phyloP scores from a whole-genome alignment of 1,140 invertebrate genomes.

The Bombus sibiricus region DNA sequence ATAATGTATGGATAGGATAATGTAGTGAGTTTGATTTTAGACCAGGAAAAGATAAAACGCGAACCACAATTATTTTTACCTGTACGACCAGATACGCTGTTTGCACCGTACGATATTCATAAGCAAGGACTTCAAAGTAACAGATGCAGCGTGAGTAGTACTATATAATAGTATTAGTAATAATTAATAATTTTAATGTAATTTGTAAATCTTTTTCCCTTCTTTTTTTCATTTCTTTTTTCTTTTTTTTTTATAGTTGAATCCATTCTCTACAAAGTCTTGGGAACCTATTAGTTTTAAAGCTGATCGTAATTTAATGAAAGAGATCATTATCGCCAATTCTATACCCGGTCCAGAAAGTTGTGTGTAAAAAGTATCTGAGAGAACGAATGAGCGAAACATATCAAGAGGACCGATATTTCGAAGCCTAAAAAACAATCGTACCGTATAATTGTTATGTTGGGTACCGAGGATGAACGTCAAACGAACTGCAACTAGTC shows the following conservation, averaged over 20 bases:
- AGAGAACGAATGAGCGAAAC: conserved; percentile 49
- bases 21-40: conserved; percentile 61
- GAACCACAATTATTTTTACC: conserved; percentile 81
- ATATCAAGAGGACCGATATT: conserved; percentile 58
- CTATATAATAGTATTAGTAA: background rate
- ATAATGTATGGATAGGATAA: conserved; percentile 12
- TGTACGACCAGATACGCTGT: conserved; percentile 81
- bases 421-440: conserved; percentile 46
- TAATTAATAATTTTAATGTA: no score
- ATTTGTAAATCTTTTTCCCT: background rate
- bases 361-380: conserved; percentile 85
- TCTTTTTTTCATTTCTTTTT: background rate
- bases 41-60: conserved; percentile 79
- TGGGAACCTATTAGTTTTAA: conserved; percentile 82
- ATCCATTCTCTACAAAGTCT: conserved; percentile 81
- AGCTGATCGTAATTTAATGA: conserved; percentile 81
- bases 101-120: conserved; percentile 81
- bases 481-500: conserved; percentile 43
- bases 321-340: conserved; percentile 87
- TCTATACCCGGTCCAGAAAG: conserved; percentile 89
- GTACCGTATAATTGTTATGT: conserved; percentile 39
- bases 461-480: background rate
- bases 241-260: conserved; percentile 71
- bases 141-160: conserved; percentile 79
- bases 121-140: conserved; percentile 80